Evolutionary conservation across 2,888 invertebrate genomes (phyloP), one percentile per base, ranked within the genome.

Genomic region (Morpho achilles): DNA sequence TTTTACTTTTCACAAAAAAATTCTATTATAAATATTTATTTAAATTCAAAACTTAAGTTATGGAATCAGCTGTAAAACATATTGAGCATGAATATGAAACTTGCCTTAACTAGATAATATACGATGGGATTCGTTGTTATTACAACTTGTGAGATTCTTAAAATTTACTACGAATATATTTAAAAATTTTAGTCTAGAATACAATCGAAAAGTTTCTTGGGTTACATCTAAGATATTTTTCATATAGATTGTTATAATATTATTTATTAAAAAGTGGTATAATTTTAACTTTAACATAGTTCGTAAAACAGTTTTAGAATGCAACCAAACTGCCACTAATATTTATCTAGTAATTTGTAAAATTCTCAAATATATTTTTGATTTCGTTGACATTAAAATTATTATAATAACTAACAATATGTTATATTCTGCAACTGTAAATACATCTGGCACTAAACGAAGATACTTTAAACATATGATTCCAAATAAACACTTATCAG

Each of bases 101-200:
- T 42, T 51, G 59, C 43, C 61, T 59, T 61, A 63, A 55, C 55
- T 61, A 55, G 22, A 56, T 46, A 44, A 49, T 56, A 49, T 49
- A 50, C 62, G 59, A 55, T 62, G 62, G 59, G 62, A 62, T 62
- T 56, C 56, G 49, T 59, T 62, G 53, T 43, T 52, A 46, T 7
- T 50, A 61, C 46, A 56, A 55, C 55, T 50, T 54, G 7, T 50
- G 63, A 63, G 63, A 63, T 61, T 63, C 63, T 61, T 63, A 61
- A 32, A 51, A 55, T 23, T 39, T 50, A 39, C 56, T 60, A 60
- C 53, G 53, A 60, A 57, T 60, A 60, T n/a, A 55, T 50, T 55
- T 53, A 53, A 52, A 56, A 46, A 16, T 32, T 53, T 51, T 48
- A 54, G 53, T 23, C 53, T 58, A 52, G 43, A 51, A 58, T 42